Evolutionary conservation across 2,888 invertebrate genomes (phyloP).

Genomic region (Leptinotarsa juncta): DNA sequence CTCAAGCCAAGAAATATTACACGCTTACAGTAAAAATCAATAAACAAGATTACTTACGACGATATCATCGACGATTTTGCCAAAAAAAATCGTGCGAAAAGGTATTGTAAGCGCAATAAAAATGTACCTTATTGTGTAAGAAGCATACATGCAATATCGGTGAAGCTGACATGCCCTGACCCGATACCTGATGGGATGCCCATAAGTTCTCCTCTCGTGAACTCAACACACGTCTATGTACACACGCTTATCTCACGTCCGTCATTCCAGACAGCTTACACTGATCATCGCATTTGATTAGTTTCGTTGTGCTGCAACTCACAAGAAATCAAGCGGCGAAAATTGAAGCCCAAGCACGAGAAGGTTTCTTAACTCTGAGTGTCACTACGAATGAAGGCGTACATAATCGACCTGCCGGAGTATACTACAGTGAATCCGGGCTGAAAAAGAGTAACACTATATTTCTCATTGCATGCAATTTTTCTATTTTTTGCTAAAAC

Average conservation of each 20-base stretch:
- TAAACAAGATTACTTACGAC: too few relatives aligned
- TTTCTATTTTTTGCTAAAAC: too few relatives aligned
- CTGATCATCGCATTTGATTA: conserved; percentile 49
- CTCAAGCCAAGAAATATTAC: too few relatives aligned
- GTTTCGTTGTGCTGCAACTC: conserved; percentile 52
- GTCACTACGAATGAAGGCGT: conserved; percentile 17
- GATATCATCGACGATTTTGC: too few relatives aligned
- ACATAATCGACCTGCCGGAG: neutral
- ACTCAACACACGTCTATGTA: conserved; percentile 48
- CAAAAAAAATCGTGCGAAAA: too few relatives aligned
- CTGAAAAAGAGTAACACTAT: too few relatives aligned
- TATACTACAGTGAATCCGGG: too few relatives aligned
- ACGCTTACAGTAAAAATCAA: too few relatives aligned
- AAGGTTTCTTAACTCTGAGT: conserved; percentile 20
- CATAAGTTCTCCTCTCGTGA: conserved; percentile 44
- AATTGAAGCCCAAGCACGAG: conserved; percentile 1
- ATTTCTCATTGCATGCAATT: too few relatives aligned
- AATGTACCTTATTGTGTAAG: too few relatives aligned
- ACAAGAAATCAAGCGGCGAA: conserved; percentile 34
- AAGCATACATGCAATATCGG: conserved; percentile 14
- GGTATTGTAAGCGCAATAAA: too few relatives aligned
- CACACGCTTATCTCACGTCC: conserved; percentile 51
- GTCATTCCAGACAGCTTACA: conserved; percentile 50
- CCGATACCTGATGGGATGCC: conserved; percentile 53
- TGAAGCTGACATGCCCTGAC: conserved; percentile 52